Evolutionary conservation across 2,888 invertebrate genomes (phyloP), one percentile per base, ranked within the genome.

Genomic region (Acleris emargana): DNA sequence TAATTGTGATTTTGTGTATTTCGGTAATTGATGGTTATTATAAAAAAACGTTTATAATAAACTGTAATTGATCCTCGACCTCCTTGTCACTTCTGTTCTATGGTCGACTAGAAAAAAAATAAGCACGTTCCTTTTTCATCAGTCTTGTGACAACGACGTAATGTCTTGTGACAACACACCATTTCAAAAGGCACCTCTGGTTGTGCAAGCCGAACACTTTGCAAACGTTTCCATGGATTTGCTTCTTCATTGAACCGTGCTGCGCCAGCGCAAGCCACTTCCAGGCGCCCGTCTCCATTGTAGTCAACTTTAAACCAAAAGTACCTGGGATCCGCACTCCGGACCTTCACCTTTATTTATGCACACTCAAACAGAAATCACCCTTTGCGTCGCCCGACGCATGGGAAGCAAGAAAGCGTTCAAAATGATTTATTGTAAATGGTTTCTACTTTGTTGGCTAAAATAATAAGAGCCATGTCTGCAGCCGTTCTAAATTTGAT

Each of bases 351-450:
- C 87, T 90, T 91, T 92, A 91, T 91, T 92, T 92, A 92, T 91
- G 90, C 88, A 89, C 83, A 86, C 88, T 90, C 89, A 81, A 84
- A 87, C 89, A 89, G 90, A 91, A 91, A 91, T 91, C 91, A 91
- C 91, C 91, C 91, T 91, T 91, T 90, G 91, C 91, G 89, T 86
- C 86, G 89, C 86, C 85, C 89, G 82, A 83, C 84, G 88, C 83
- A 88, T 87, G 90, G 88, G 89, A 89, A 89, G 91, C 89, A 82
- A 89, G 89, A 90, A 89, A 87, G 88, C 91, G 87, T 90, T 91
- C 89, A 89, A 91, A 91, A 91, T 92, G 92, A 92, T 92, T 92
- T 92, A 92, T 91, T 91, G 92, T 91, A 91, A 92, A 92, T 91
- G 91, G 91, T 89, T 92, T 91, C 91, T 91, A 92, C 92, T 90